Percentiles rank a stretch among this genome's conserved stretches.
Evolutionary conservation across 2,797 vertebrate species (phyloP).

Genomic region (Smutsia temminckii): DNA sequence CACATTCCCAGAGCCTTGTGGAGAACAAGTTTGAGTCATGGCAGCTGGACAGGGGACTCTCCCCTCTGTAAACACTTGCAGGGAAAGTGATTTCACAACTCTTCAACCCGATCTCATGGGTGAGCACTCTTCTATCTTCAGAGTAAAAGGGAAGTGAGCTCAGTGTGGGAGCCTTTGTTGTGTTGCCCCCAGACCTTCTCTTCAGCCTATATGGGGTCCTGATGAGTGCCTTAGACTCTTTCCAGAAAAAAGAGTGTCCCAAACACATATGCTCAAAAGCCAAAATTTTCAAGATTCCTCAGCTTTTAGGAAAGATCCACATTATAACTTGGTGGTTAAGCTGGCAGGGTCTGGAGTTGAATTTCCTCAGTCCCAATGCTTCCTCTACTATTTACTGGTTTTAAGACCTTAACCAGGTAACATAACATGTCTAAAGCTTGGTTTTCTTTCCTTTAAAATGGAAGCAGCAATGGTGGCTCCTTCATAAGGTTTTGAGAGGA

Average conservation of each 20-base stretch:
- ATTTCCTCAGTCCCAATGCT: neutral
- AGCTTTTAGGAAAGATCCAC: neutral
- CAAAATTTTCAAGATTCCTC: slow-evolving; percentile 3
- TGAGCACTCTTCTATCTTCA: slow-evolving; percentile 24
- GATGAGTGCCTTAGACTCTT: neutral
- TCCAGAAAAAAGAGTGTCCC: neutral
- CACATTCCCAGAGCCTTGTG: neutral
- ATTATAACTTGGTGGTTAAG: neutral
- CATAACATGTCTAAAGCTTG: neutral
- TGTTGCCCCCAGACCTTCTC: neutral
- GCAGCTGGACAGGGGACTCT: neutral
- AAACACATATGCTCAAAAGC: neutral
- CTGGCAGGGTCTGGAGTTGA: neutral
- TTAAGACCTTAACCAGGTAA: slow-evolving; percentile 12
- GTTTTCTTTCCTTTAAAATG: neutral
- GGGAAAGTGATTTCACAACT: neutral
- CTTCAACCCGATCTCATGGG: neutral
- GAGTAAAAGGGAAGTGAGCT: neutral
- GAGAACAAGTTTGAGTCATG: neutral
- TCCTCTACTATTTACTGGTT: neutral
- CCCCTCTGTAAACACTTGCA: neutral
- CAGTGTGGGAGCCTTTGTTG: neutral
- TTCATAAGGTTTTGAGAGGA: neutral
- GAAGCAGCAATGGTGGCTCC: neutral
- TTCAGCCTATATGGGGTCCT: neutral